Conservation (phyloP, 1,140 invertebrate genomes). For the Apis dorsata region DNA sequence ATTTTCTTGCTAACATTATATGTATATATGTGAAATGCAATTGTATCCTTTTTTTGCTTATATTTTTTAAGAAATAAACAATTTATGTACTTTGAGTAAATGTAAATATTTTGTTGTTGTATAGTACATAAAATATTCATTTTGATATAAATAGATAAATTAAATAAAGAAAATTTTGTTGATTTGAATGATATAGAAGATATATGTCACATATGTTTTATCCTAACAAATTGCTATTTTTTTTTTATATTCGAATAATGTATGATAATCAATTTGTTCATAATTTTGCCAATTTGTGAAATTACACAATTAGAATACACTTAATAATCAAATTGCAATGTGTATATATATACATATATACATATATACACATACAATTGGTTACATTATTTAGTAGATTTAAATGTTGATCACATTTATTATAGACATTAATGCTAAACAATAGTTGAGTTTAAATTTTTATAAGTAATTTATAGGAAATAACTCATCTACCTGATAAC, state of each 20-base stretch:
- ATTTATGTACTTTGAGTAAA: slow-evolving; percentile 6
- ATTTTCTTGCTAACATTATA: slow-evolving; percentile 25
- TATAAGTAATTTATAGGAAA: slow-evolving; percentile 59
- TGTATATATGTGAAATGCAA: slow-evolving; percentile 38
- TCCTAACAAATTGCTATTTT: slow-evolving; percentile 17
- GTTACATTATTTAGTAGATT: slow-evolving; percentile 57
- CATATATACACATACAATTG: slow-evolving; percentile 60
- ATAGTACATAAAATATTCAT: slow-evolving; percentile 29
- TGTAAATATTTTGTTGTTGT: slow-evolving; percentile 9
- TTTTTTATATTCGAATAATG: slow-evolving; percentile 40
- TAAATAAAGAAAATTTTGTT: slow-evolving; percentile 23
- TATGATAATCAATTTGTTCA: slow-evolving; percentile 51
- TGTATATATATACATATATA: slow-evolving; percentile 49
- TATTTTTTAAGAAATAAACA: slow-evolving; percentile 21
- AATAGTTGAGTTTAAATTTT: slow-evolving; percentile 54
- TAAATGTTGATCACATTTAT: slow-evolving; percentile 61
- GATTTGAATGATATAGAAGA: slow-evolving; percentile 28
- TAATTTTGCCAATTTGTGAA: slow-evolving; percentile 48
- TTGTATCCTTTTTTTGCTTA: neutral
- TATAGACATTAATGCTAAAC: slow-evolving; percentile 60
- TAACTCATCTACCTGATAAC: slow-evolving; percentile 62
- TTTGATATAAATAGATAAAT: slow-evolving; percentile 30
- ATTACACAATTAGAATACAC: slow-evolving; percentile 55
- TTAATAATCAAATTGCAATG: slow-evolving; percentile 63
- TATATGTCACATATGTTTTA: slow-evolving; percentile 17